Evolutionary conservation across 1,140 invertebrate genomes (phyloP), one percentile per base, ranked within the genome.

Genomic region (Ericerus pela): DNA sequence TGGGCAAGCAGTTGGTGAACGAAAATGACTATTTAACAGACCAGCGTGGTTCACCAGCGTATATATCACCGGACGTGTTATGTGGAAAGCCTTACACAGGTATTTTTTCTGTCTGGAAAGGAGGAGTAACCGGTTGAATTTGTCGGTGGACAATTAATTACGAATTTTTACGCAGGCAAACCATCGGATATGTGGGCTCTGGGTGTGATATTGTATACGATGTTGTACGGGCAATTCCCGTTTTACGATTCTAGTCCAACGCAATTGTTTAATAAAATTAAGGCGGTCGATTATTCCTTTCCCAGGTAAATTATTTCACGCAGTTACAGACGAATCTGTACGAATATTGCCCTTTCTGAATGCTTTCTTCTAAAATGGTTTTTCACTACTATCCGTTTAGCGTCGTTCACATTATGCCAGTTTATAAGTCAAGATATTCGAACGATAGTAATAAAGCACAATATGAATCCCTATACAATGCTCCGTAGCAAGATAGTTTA

Each of bases 131-230:
- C 51, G 14, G 24, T 11, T 14, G 2, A 36, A 18, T 22, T 54
- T 54, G 18, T 18, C 41, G 10, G 10, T 51, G 14, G 14, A 28
- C 10, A 4, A 28, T 26, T 26, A 43, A 43, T n/a, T 16, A 16
- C 14, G 8, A 10, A 18, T 51, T 51, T 59, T 29, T 54, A 66
- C 66, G 47, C 62, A 79, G 76, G 76, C 10, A 88, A 88, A 67
- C 84, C 85, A 0, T 85, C 84, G 28, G 86, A 90, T 66, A 87
- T 88, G 82, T 90, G 85, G 86, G 84, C 85, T 2, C 64, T 88
- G 1, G 85, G 85, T 5, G 84, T 90, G 22, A 81, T 88, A 3
- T 68, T 88, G 5, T 90, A 81, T 66, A 88, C 85, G 1, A 88
- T 88, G 84, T 70, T 90, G 2, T 88, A 85, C 67, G 85, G 85